Evolutionary conservation across 2,888 invertebrate genomes (phyloP).

Genomic region (Emmelina monodactyla): DNA sequence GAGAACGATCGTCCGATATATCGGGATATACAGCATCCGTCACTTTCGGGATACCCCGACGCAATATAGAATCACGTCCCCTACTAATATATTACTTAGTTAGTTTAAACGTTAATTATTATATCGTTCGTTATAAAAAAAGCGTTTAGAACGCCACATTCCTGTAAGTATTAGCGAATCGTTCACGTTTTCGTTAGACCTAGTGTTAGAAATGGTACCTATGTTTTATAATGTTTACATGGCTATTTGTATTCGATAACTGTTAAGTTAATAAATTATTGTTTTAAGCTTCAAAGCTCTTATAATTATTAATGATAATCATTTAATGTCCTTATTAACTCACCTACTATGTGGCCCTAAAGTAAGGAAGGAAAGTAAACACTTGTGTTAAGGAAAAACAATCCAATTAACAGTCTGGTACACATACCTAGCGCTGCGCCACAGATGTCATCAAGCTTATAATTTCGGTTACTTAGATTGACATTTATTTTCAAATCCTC

Average conservation of each 20-base stretch:
- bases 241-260: slow-evolving; percentile 51
- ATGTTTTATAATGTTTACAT: slow-evolving; percentile 62
- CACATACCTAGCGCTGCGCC: no score
- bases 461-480: no score
- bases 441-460: no score
- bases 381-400: no score
- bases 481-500: no score
- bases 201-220: slow-evolving; percentile 26
- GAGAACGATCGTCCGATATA: slow-evolving; percentile 46
- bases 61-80: slow-evolving; percentile 66
- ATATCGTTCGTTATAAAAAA: slow-evolving; percentile 43
- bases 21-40: slow-evolving; percentile 8
- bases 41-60: slow-evolving; percentile 33
- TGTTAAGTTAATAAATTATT: slow-evolving; percentile 61
- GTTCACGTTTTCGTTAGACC: slow-evolving; percentile 47
- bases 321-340: no score
- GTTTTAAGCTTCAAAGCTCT: slow-evolving; percentile 42
- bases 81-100: slow-evolving; percentile 34
- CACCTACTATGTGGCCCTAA: no score
- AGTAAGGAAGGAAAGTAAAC: no score
- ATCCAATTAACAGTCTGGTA: no score
- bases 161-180: slow-evolving; percentile 30
- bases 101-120: slow-evolving; percentile 34
- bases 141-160: slow-evolving; percentile 60
- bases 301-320: no score